phyloP scores from a whole-genome alignment of 2,797 vertebrate genomes.

The Haliaeetus albicilla region DNA sequence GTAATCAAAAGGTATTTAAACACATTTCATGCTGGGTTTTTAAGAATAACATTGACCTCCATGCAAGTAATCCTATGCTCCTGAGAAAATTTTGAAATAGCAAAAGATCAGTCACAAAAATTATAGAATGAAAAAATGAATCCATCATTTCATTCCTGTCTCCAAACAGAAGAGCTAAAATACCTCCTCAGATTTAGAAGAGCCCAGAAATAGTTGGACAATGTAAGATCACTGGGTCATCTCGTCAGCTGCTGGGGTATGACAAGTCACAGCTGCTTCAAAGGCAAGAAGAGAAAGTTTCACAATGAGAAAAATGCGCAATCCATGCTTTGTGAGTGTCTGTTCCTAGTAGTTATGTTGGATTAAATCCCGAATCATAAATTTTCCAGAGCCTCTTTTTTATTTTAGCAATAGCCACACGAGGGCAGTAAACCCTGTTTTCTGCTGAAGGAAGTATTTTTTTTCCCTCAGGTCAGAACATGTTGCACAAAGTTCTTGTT shows the following conservation, averaged over 20 bases:
- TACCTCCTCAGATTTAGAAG: background rate
- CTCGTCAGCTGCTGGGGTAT: background rate
- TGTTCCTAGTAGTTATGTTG: background rate
- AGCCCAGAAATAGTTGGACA: background rate
- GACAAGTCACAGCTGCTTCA: background rate
- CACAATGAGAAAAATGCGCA: background rate
- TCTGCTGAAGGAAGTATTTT: background rate
- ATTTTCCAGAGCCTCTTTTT: background rate
- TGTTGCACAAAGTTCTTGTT: background rate
- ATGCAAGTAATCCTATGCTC: background rate
- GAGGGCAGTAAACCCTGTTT: background rate
- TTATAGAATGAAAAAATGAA: background rate
- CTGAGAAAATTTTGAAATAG: background rate
- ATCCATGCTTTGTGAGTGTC: background rate
- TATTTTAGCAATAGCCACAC: background rate
- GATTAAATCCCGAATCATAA: background rate
- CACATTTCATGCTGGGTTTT: background rate
- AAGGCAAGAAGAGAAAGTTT: background rate
- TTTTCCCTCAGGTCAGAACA: background rate
- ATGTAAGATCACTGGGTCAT: background rate
- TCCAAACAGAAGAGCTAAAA: background rate
- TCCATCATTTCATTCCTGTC: background rate
- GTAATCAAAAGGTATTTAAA: background rate
- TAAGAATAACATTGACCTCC: background rate
- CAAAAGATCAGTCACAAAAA: background rate